A percentile compares a stretch with the other conserved stretches of the same genome.
phyloP scores from a whole-genome alignment of 2,113 vertebrate genomes.

The Neolamprologus ventralis region DNA sequence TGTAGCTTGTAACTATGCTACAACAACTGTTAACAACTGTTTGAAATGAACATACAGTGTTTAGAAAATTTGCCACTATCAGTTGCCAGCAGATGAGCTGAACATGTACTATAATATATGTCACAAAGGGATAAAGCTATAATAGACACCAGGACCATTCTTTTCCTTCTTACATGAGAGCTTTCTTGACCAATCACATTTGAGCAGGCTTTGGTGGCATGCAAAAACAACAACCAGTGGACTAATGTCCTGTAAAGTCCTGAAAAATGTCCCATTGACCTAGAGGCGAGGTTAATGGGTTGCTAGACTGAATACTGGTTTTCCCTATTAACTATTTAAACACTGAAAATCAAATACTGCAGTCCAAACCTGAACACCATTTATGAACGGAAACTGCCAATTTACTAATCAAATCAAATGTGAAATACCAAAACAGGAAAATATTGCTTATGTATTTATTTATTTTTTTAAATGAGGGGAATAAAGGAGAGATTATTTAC shows the following conservation, averaged over 20 bases:
- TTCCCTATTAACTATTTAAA: not conserved
- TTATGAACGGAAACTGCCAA: not conserved
- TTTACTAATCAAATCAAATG: not conserved
- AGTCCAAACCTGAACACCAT: not conserved
- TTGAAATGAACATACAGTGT: not conserved
- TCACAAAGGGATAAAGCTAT: slow-evolving; percentile 3
- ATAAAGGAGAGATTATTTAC: not conserved
- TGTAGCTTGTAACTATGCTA: not conserved
- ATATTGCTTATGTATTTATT: not conserved
- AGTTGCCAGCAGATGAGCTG: not conserved
- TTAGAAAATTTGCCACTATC: not conserved
- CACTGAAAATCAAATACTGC: not conserved
- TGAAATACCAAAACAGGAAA: not conserved
- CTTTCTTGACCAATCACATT: not conserved
- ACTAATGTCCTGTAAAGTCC: not conserved
- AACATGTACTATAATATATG: slow-evolving; percentile 4
- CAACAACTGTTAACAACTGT: not conserved
- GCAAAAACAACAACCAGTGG: not conserved
- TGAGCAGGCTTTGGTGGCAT: not conserved
- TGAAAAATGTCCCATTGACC: not conserved
- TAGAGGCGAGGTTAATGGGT: not conserved
- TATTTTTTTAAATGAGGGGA: not conserved
- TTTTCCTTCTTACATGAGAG: not conserved
- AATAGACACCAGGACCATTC: slow-evolving; percentile 16
- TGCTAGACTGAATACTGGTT: not conserved